phyloP scores from a whole-genome alignment of 2,888 invertebrate genomes.

The Eilema griseolum region DNA sequence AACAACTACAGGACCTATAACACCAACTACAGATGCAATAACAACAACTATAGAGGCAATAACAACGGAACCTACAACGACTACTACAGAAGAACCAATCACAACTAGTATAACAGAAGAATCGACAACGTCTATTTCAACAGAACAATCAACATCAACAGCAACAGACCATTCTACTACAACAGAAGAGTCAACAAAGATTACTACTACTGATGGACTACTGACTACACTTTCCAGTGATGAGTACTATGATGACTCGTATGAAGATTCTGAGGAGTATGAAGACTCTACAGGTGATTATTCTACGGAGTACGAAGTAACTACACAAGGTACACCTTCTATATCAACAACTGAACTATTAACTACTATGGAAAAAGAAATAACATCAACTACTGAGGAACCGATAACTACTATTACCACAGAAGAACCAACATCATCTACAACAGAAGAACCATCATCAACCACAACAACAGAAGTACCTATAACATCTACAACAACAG shows the following conservation, averaged over 20 bases:
- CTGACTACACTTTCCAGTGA: not conserved
- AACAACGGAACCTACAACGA: not conserved
- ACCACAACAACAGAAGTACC: not conserved
- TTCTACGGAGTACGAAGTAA: not conserved
- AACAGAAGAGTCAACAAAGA: conserved; percentile 18
- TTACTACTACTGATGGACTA: conserved; percentile 15
- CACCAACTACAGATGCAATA: not conserved
- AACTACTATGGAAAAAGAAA: not conserved
- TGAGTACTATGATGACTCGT: not conserved
- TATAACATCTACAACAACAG: not conserved
- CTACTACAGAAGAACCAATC: not conserved
- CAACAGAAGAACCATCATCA: not conserved
- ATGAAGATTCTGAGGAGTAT: not conserved
- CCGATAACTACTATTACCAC: not conserved
- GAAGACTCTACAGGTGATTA: not conserved
- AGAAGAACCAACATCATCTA: not conserved
- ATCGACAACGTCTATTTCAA: conserved; percentile 6
- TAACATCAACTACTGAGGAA: not conserved
- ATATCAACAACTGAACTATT: not conserved
- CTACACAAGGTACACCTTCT: not conserved
- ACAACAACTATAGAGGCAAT: conserved; percentile 4
- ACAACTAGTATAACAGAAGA: not conserved
- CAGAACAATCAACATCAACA: not conserved
- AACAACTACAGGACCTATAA: not conserved
- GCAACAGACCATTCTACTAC: not conserved